phyloP scores from a whole-genome alignment of 64 coral and sea anemone species.

The Platygyra sinensis region DNA sequence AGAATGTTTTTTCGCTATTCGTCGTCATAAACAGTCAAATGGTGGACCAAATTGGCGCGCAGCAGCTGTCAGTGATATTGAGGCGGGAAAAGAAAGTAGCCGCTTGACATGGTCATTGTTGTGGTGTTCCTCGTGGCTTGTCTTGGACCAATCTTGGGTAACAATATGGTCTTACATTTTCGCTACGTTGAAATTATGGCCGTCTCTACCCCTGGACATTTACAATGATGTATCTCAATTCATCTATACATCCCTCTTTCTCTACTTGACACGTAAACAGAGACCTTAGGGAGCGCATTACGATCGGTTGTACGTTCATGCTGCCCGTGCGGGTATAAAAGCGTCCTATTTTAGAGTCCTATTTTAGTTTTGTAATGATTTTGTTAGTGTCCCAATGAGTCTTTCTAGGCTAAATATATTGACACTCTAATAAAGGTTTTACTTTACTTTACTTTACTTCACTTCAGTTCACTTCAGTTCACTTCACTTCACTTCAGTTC shows the following conservation, averaged over 20 bases:
- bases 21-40: neutral
- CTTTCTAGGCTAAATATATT: too few species aligned
- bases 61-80: neutral
- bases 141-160: neutral
- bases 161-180: neutral
- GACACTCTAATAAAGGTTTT: too few species aligned
- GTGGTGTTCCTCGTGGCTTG: neutral
- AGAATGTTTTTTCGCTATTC: neutral
- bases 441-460: too few species aligned
- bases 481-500: too few species aligned
- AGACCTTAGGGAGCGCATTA: too few species aligned
- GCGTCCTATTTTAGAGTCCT: too few species aligned
- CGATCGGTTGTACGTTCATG: too few species aligned
- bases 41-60: neutral
- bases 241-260: constrained; percentile 2
- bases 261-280: neutral
- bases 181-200: neutral
- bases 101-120: neutral
- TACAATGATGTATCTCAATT: neutral
- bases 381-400: too few species aligned
- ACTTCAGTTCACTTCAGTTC: too few species aligned
- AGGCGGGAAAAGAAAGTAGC: constrained; percentile 9
- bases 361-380: too few species aligned
- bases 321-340: too few species aligned
- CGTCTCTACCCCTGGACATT: neutral